Conservation (phyloP, 2,888 invertebrate species). For the Cantharis nigra region DNA sequence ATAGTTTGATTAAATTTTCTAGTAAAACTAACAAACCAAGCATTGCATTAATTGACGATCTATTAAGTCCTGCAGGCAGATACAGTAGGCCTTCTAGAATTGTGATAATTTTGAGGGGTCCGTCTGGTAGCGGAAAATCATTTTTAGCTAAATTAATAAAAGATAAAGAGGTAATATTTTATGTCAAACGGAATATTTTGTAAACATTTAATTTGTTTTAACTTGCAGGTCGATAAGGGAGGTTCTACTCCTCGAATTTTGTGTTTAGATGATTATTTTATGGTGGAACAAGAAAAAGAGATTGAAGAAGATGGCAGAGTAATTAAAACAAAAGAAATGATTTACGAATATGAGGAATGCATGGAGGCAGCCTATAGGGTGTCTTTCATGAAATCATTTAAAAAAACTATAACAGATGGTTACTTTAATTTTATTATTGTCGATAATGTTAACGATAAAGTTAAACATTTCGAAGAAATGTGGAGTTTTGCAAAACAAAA, state of each 20-base stretch:
- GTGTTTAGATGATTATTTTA: constrained; percentile 94
- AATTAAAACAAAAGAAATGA: constrained; percentile 71
- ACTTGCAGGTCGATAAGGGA: constrained; percentile 70
- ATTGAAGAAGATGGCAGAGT: constrained; percentile 73
- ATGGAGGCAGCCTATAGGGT: constrained; percentile 82
- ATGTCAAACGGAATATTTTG: neutral
- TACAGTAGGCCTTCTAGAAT: constrained; percentile 77
- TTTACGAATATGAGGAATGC: constrained; percentile 86
- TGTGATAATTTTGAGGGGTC: constrained; percentile 87
- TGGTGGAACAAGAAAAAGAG: constrained; percentile 81
- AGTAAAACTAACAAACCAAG: constrained; percentile 15
- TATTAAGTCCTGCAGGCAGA: constrained; percentile 80
- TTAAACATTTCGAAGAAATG: constrained; percentile 83
- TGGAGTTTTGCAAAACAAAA: constrained; percentile 84
- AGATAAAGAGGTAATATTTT: constrained; percentile 65
- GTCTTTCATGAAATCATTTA: constrained; percentile 86
- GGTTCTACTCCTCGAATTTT: constrained; percentile 90
- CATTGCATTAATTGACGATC: constrained; percentile 77
- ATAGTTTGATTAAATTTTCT: neutral
- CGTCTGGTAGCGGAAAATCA: constrained; percentile 94
- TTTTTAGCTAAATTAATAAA: constrained; percentile 87
- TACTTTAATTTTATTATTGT: constrained; percentile 92
- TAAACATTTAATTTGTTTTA: neutral
- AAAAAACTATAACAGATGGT: constrained; percentile 86
- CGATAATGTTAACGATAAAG: constrained; percentile 86